Evolutionary conservation across 2,113 vertebrate genomes (phyloP), one percentile per base, ranked within the genome.

Genomic region (Phrynosoma blainvillii): DNA sequence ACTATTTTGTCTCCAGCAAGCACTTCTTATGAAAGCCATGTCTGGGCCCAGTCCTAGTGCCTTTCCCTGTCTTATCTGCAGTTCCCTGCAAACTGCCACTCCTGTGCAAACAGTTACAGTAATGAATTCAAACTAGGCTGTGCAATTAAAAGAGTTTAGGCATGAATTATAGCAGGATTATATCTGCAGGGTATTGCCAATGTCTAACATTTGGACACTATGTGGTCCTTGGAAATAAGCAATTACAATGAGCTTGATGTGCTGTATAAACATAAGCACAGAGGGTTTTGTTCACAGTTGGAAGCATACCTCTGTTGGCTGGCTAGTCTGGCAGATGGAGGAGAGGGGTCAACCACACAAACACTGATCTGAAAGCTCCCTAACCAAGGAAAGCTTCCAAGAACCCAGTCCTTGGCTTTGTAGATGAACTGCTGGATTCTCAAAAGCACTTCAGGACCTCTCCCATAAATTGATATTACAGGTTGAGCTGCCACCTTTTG

Each of bases 81-180:
- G 27, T 14, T 3, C 59, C 84, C 86, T 84, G 70, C 88, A 85
- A 82, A 84, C 65, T 2, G 1, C 82, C 7, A 18, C 59, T 52
- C 40, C 21, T 86, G 81, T 16, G 1, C 87, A 62, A 82, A 66
- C 16, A 11, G 84, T 59, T 9, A 6, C 84, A 73, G 32, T 59
- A 83, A 85, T 80, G 71, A 32, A 16, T 16, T 81, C 66, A 47
- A 84, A 84, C 86, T 82, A 54, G 11, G 82, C 87, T 87, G 7
- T 71, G 88, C 92, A 94, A 94, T 91, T 93, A 92, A 89, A 95
- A 88, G 83, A 87, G 88, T 80, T 94, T 91, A 90, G 73, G 62
- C 0, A 36, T 89, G 92, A 92, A 90, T 92, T 93, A 91, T 78
- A 84, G 87, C 59, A 82, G 92, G 89, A 93, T 93, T 90, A 93